Base-by-base conservation (phyloP, 2,797 vertebrate species). In the Erethizon dorsatum region DNA sequence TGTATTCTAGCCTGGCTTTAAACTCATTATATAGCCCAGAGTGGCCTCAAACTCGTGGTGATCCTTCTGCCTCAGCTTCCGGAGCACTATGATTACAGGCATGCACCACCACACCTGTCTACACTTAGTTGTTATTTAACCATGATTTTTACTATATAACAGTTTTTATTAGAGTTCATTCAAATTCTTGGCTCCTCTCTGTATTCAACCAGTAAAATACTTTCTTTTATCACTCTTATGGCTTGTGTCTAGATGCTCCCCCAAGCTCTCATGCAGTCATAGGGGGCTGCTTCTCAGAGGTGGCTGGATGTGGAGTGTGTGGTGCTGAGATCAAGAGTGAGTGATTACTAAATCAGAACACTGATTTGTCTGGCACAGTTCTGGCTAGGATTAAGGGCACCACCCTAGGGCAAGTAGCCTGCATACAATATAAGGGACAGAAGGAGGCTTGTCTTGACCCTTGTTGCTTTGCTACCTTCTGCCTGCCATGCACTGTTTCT, bases 191-290 rank as follows among this genome's bases (percentile, higher is more conserved):
- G 79, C 71, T 91, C 28, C 50, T 87, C 31, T 92, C 41, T 92
- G 28, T 77, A 87, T 59, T 90, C 10, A 83, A 82, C 83, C 61
- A 92, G 14, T 78, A 90, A 94, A 96, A 92, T 67, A 92, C 50
- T 94, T 91, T 47, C 24, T 93, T 96, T 91, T 78, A 87, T 54
- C 15, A 7, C n/a, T 67, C 33, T n/a, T 67, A 67, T n/a, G 65
- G 65, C 33, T 33, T 67, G 65, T 67, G 65, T 67, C 65, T 67
- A 67, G 33, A 67, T n/a, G 65, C 5, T n/a, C 33, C 33, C 65
- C 33, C 33, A 67, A n/a, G 14, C 9, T 15, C 65, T 67, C 14
- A 67, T n/a, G 65, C 33, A n/a, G 65, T 33, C 31, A 33, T n/a
- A 15, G 63, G 15, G 31, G 31, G 33, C 14, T 14, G 33, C 65